Conservation (phyloP, 1,140 invertebrate species). For the Papilio helenus region DNA sequence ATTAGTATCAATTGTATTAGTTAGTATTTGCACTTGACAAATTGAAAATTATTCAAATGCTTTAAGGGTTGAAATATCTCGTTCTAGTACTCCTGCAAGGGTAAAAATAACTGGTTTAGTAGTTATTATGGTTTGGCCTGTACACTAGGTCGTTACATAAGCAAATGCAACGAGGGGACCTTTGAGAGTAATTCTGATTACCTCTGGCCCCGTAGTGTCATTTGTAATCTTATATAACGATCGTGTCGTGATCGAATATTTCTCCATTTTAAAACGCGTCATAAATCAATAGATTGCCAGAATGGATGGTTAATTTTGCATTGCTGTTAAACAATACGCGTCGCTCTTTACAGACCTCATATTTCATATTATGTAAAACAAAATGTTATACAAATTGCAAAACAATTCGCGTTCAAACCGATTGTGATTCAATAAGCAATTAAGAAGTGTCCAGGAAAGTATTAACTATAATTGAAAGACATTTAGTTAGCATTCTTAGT, state of each 20-base stretch:
- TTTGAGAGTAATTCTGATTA: conserved; percentile 41
- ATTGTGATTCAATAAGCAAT: not conserved
- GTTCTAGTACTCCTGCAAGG: not conserved
- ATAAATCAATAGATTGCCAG: conserved; percentile 51
- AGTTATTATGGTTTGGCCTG: not conserved
- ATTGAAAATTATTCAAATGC: not conserved
- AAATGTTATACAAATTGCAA: conserved; percentile 20
- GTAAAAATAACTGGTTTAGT: not conserved
- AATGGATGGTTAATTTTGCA: conserved; percentile 13
- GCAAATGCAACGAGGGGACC: not conserved
- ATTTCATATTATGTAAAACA: conserved; percentile 23
- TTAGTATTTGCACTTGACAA: not conserved
- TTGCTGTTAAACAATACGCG: conserved; percentile 40
- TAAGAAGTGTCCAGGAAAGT: not conserved
- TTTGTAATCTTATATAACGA: conserved; percentile 46
- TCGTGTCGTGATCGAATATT: conserved; percentile 42
- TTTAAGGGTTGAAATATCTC: not conserved
- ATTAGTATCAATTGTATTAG: too few relatives aligned
- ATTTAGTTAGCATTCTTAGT: not conserved
- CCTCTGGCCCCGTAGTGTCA: conserved; percentile 44
- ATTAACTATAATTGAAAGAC: not conserved
- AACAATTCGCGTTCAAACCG: not conserved
- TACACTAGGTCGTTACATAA: not conserved
- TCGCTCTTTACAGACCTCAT: conserved; percentile 38
- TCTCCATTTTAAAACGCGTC: conserved; percentile 46